phyloP scores from a whole-genome alignment of 1,140 invertebrate genomes.

The Heterodera schachtii region DNA sequence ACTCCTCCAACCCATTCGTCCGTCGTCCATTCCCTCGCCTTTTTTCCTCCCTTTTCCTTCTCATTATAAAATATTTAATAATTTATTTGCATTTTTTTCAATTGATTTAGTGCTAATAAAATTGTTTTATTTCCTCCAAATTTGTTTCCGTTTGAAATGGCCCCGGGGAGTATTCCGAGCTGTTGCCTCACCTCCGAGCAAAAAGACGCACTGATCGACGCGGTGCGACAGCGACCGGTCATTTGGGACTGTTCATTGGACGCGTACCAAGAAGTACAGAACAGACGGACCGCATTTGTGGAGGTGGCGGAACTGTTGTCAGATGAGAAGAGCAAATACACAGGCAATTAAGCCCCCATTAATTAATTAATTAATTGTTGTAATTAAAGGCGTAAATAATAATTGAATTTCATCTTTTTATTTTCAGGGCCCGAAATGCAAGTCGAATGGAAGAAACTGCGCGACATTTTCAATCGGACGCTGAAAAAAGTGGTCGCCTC shows the following conservation, averaged over 20 bases:
- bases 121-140: too few species aligned
- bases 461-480: constrained; percentile 45
- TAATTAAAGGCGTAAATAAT: too few species aligned
- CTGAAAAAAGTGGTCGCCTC: constrained; percentile 35
- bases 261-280: constrained; percentile 32
- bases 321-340: constrained; percentile 31
- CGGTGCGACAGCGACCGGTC: constrained; percentile 43
- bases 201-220: constrained; percentile 40
- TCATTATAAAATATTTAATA: too few species aligned
- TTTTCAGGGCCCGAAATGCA: constrained; percentile 42
- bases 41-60: too few species aligned
- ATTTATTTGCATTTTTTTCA: too few species aligned
- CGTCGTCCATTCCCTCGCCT: too few species aligned
- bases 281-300: constrained; percentile 29
- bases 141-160: background rate
- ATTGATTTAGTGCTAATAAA: too few species aligned
- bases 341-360: background rate
- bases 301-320: constrained; percentile 40
- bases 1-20: too few species aligned
- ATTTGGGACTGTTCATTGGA: constrained; percentile 38
- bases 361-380: background rate
- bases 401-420: background rate
- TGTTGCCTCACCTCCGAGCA: constrained; percentile 45
- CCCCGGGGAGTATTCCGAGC: constrained; percentile 34
- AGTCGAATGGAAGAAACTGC: constrained; percentile 44